Base-by-base conservation (phyloP, 2,797 vertebrate species). In the Acipenser oxyrinchus region DNA sequence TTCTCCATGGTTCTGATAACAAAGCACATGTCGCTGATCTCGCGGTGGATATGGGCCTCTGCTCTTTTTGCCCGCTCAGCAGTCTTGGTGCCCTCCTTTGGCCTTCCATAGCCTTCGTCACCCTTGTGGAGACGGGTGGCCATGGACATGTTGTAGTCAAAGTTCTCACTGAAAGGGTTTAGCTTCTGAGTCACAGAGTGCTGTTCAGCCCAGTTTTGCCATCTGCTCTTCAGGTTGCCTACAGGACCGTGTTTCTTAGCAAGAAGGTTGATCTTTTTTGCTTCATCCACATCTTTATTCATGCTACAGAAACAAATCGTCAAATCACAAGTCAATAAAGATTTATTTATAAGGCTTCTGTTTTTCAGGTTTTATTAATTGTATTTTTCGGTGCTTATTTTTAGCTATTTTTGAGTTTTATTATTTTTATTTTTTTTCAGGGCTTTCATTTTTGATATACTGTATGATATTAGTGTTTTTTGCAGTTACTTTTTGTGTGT, bases 91-190 rank as follows among this genome's bases (percentile, higher is more conserved):
- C 95, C 96, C 58, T 98, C 95, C 75, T 93, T 97, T 1, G 95
- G 95, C 0, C 72, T 86, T 0, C 95, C 95, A 0, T 99, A 98
- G 1, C 95, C 96, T 3, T 95, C 86, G 0, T 97, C 89, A 6
- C 96, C 96, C 72, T 90, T 94, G 58, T 85, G 93, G 7, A 97
- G 87, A 7, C 95, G 92, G 0, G 80, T 89, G 23, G 94, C 87
- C 95, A 96, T 94, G 78, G 96, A 95, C 78, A 93, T 86, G 10
- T 95, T 81, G 0, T 92, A 86, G 76, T 99, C 96, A n/a, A 98
- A 98, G 7, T 94, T 93, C 1, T 97, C 94, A 0, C 96, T 98
- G 88, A 98, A 99, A 51, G 96, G 96, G 71, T 98, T 99, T 8
- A 97, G 88, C 74, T 92, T 97, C 83, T 99, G 96, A 0, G 70